A percentile compares a stretch with the other conserved stretches of the same genome.
Evolutionary conservation across 2,888 invertebrate species (phyloP).

Genomic region (Onthophagus sagittarius): DNA sequence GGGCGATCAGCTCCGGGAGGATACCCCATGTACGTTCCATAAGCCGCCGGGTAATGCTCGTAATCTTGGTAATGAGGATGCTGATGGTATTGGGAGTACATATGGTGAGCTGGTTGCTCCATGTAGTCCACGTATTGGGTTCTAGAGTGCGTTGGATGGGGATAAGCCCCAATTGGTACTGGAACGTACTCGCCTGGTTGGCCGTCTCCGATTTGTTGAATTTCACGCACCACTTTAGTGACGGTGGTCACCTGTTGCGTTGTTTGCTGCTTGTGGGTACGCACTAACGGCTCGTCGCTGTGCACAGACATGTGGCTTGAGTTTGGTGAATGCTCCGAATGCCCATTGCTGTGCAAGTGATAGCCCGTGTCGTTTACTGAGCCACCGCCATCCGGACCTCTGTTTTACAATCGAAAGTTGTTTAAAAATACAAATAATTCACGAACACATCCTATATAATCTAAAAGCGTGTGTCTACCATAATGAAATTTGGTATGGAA

Average conservation of each 20-base stretch:
- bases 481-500: no score
- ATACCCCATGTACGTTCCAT: conserved; percentile 50
- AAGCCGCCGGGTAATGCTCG: conserved; percentile 55
- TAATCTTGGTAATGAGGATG: conserved; percentile 57
- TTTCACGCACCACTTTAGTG: conserved; percentile 66
- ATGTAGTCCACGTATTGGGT: conserved; percentile 52
- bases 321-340: conserved; percentile 62
- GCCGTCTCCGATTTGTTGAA: conserved; percentile 56
- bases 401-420: conserved; percentile 13
- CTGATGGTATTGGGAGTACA: conserved; percentile 52
- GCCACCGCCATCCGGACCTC: conserved; percentile 33
- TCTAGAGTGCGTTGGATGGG: conserved; percentile 39
- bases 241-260: conserved; percentile 69
- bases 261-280: conserved; percentile 65
- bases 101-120: conserved; percentile 48
- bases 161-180: conserved; percentile 50
- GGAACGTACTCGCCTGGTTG: conserved; percentile 54
- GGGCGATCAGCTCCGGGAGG: conserved; percentile 49
- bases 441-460: no score
- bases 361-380: conserved; percentile 38
- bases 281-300: conserved; percentile 54
- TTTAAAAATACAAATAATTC: no score
- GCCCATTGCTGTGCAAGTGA: conserved; percentile 60
- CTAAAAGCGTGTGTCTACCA: no score
- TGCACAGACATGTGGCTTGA: conserved; percentile 54